Evolutionary conservation across 2,888 invertebrate species (phyloP).

Genomic region (Netelia melanura): DNA sequence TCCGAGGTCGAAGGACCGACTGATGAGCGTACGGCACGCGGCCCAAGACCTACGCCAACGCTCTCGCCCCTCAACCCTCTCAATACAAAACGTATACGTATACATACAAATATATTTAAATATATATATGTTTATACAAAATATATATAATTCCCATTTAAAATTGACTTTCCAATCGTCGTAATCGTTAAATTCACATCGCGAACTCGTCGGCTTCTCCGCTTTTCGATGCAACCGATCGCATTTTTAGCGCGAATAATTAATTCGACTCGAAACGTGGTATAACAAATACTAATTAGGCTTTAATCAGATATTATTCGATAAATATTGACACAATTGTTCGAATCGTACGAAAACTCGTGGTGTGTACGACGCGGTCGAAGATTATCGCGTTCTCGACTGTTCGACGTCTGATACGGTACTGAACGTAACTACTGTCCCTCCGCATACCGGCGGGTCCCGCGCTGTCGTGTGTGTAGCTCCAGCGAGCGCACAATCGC

Average conservation of each 20-base stretch:
- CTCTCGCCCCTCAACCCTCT: conserved; percentile 36
- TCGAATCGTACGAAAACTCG: conserved; percentile 1
- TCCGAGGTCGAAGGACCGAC: conserved; percentile 64
- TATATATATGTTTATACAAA: not conserved
- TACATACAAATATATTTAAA: not conserved
- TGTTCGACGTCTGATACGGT: conserved; percentile 54
- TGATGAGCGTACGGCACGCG: conserved; percentile 57
- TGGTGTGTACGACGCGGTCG: conserved; percentile 1
- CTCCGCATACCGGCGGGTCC: conserved; percentile 45
- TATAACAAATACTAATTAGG: not conserved
- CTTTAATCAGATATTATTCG: not conserved
- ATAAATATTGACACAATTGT: not conserved
- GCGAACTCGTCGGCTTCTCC: not conserved
- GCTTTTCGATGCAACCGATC: not conserved
- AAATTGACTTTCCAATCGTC: not conserved
- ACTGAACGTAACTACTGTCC: conserved; percentile 63
- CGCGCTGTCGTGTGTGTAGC: conserved; percentile 11
- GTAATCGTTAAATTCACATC: not conserved
- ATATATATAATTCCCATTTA: not conserved
- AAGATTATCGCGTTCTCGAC: conserved; percentile 49
- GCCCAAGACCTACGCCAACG: conserved; percentile 66
- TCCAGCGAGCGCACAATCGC: conserved; percentile 31
- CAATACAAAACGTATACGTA: not conserved
- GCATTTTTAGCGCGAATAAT: not conserved
- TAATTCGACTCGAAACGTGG: not conserved